Evolutionary conservation across 2,888 invertebrate genomes (phyloP).

Genomic region (Tenthredo scrophulariae): DNA sequence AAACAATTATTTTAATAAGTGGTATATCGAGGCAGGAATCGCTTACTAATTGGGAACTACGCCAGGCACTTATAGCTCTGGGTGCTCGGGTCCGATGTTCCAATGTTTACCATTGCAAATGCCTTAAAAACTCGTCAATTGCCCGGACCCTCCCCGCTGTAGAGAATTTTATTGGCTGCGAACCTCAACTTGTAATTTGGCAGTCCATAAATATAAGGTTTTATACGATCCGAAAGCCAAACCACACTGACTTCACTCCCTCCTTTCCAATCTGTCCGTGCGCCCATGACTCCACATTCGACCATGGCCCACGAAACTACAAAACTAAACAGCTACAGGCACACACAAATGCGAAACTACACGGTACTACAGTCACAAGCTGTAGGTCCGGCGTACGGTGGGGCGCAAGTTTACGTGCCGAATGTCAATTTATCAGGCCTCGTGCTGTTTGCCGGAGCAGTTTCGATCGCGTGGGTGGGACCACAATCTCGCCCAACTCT

Average conservation of each 20-base stretch:
- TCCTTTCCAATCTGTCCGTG: constrained; percentile 37
- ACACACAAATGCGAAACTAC: constrained; percentile 40
- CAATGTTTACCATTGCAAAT: constrained; percentile 57
- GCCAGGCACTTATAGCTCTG: constrained; percentile 54
- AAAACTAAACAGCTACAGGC: constrained; percentile 46
- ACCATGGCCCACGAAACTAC: constrained; percentile 46
- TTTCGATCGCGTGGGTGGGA: constrained; percentile 50
- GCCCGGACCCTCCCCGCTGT: constrained; percentile 51
- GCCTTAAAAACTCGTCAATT: constrained; percentile 56
- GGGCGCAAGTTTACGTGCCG: constrained; percentile 51
- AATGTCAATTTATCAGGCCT: constrained; percentile 51
- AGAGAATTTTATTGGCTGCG: constrained; percentile 56
- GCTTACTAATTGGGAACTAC: constrained; percentile 56
- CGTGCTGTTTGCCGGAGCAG: constrained; percentile 39
- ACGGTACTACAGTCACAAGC: constrained; percentile 21
- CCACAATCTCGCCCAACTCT: constrained; percentile 42
- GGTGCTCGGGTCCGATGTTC: constrained; percentile 51
- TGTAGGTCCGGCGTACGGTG: constrained; percentile 17
- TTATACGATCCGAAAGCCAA: constrained; percentile 53
- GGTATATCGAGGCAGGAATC: constrained; percentile 56
- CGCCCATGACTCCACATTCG: constrained; percentile 38
- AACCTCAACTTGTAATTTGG: constrained; percentile 57
- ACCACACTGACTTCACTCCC: constrained; percentile 44
- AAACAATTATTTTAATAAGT: constrained; percentile 57
- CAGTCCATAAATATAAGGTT: constrained; percentile 56